Evolutionary conservation across 2,113 vertebrate species (phyloP).

Genomic region (Menidia beryllina): DNA sequence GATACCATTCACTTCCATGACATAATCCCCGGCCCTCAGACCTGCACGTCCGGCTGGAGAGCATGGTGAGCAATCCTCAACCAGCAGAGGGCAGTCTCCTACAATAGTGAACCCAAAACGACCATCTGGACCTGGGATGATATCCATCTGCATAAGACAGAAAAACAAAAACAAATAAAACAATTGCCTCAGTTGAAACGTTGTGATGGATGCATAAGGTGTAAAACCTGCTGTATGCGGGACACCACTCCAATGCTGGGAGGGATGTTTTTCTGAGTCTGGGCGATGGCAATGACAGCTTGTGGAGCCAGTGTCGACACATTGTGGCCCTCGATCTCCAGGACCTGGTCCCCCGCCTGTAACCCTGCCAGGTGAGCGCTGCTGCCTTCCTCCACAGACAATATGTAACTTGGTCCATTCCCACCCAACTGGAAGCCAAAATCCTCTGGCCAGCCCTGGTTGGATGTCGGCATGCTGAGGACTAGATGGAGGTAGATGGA

Average conservation of each 20-base stretch:
- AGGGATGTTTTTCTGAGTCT: constrained; percentile 88
- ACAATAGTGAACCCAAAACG: constrained; percentile 86
- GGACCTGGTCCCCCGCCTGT: constrained; percentile 91
- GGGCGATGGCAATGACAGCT: constrained; percentile 85
- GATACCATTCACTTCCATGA: constrained; percentile 88
- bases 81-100: constrained; percentile 82
- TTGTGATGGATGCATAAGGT: background rate
- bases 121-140: constrained; percentile 80
- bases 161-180: background rate
- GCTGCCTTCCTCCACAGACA: constrained; percentile 94
- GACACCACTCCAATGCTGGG: constrained; percentile 96
- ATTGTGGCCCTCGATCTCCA: constrained; percentile 94
- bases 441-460: constrained; percentile 94
- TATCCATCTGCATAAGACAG: constrained; percentile 71
- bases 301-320: constrained; percentile 85
- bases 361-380: constrained; percentile 90
- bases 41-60: constrained; percentile 86
- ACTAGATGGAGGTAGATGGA: constrained; percentile 68
- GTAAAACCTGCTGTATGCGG: constrained; percentile 83
- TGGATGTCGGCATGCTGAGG: constrained; percentile 89
- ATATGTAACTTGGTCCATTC: constrained; percentile 90
- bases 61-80: constrained; percentile 84
- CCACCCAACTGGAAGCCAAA: constrained; percentile 94
- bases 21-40: constrained; percentile 84
- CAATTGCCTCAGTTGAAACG: background rate